A percentile compares a stretch with the other conserved stretches of the same genome.
These are phyloP conservation scores for Coregonus clupeaformis DNA, from an alignment of 2,113 vertebrate genomes.

Conservation along the genomic window DNA sequence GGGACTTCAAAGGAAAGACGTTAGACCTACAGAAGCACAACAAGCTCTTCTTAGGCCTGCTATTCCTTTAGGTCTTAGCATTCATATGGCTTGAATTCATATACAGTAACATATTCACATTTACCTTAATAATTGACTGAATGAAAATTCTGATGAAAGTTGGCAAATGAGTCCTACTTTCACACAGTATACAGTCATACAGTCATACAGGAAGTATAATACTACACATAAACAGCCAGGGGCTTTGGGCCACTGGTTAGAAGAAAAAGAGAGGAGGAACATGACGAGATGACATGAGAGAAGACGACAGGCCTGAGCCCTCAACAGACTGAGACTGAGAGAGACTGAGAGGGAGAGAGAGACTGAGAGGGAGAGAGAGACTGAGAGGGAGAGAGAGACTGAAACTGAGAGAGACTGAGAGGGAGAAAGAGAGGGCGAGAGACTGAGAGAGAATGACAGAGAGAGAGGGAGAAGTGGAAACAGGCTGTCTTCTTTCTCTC, in stretches of 20 bases:
- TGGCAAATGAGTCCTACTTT: too few relatives aligned
- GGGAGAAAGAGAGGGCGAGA: neutral
- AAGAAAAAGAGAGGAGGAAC: too few relatives aligned
- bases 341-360: neutral
- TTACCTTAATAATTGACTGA: too few relatives aligned
- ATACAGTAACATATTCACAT: too few relatives aligned
- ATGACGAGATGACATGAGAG: too few relatives aligned
- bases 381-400: slow-evolving; percentile 2
- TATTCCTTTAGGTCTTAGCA: too few relatives aligned
- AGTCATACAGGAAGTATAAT: too few relatives aligned
- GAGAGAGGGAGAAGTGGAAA: slow-evolving; percentile 40
- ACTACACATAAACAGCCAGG: too few relatives aligned
- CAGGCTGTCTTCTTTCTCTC: slow-evolving; percentile 65
- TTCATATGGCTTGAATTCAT: too few relatives aligned
- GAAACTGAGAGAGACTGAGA: neutral
- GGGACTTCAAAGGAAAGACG: neutral
- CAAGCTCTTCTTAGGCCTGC: neutral
- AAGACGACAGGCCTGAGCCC: neutral
- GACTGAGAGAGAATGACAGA: neutral
- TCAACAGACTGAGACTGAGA: neutral
- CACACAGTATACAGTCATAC: too few relatives aligned
- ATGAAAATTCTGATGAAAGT: too few relatives aligned
- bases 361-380: neutral
- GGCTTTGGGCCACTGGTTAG: too few relatives aligned
- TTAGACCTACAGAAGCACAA: neutral